Percentiles rank a stretch among this genome's conserved stretches.
phyloP scores from a whole-genome alignment of 2,888 invertebrate species.

The Ganaspis brasiliensis region DNA sequence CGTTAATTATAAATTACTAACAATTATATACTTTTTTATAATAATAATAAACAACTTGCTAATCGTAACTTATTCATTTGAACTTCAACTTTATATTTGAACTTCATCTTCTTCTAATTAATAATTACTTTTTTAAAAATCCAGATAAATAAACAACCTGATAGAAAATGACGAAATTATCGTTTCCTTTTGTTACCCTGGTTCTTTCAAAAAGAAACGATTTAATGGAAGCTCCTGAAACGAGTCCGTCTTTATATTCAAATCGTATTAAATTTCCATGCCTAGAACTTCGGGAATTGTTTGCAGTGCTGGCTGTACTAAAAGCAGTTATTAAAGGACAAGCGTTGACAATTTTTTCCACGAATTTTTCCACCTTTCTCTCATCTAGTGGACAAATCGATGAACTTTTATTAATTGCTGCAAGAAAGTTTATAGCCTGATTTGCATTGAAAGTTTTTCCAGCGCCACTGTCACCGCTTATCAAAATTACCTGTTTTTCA shows the following conservation, averaged over 20 bases:
- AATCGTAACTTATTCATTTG: too few species aligned
- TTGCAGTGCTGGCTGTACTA: constrained; percentile 78
- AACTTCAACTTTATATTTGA: too few species aligned
- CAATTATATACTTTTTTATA: too few species aligned
- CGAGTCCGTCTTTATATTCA: constrained; percentile 71
- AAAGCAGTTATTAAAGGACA: constrained; percentile 73
- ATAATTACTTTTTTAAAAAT: too few species aligned
- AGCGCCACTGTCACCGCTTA: constrained; percentile 80
- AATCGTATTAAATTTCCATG: constrained; percentile 79
- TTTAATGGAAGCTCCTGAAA: constrained; percentile 77
- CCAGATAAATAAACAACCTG: constrained; percentile 69
- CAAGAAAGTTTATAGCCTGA: constrained; percentile 77
- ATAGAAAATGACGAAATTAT: constrained; percentile 80
- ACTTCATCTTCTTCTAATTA: too few species aligned
- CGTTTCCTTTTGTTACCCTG: constrained; percentile 75
- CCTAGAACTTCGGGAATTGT: constrained; percentile 79
- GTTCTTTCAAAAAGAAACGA: constrained; percentile 80
- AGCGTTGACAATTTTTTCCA: constrained; percentile 72
- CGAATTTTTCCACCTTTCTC: constrained; percentile 63
- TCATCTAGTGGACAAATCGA: constrained; percentile 46
- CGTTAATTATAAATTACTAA: too few species aligned
- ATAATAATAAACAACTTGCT: too few species aligned
- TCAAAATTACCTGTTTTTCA: constrained; percentile 72
- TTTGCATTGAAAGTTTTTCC: constrained; percentile 80
- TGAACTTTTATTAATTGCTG: constrained; percentile 60